A percentile compares a stretch with the other conserved stretches of the same genome.
These are phyloP conservation scores for Limnephilus auricula DNA, from an alignment of 2,888 invertebrate genomes.

Conservation along the genomic window DNA sequence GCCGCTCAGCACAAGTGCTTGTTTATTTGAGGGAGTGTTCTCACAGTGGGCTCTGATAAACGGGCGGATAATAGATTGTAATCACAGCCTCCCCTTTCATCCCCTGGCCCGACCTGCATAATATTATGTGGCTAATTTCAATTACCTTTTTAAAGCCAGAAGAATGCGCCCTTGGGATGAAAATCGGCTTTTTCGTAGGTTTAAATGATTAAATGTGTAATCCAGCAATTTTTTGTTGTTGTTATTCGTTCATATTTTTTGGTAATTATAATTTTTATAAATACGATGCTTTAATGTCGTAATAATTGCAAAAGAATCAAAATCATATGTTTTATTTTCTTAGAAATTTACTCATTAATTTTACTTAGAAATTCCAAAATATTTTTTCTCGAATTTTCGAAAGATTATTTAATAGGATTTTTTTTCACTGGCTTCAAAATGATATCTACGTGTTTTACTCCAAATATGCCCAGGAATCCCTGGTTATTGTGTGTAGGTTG, in stretches of 20 bases:
- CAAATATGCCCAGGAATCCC: too few relatives aligned
- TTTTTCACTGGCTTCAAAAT: too few relatives aligned
- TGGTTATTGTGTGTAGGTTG: too few relatives aligned
- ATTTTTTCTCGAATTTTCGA: too few relatives aligned
- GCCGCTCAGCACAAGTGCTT: conserved; percentile 55
- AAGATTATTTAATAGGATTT: too few relatives aligned
- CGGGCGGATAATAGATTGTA: conserved; percentile 66
- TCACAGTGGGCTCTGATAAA: conserved; percentile 61
- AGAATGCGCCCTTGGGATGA: conserved; percentile 35
- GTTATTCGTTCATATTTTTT: not conserved
- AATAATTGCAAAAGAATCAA: too few relatives aligned
- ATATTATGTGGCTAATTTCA: conserved; percentile 64
- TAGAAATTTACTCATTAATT: too few relatives aligned
- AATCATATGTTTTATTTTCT: too few relatives aligned
- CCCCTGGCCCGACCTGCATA: conserved; percentile 53
- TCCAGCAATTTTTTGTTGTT: not conserved
- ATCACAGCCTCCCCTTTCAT: conserved; percentile 56
- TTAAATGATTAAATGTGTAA: not conserved
- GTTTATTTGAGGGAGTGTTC: conserved; percentile 61
- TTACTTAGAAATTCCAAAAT: too few relatives aligned
- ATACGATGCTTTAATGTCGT: too few relatives aligned
- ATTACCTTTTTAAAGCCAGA: conserved; percentile 54
- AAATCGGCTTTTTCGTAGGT: not conserved
- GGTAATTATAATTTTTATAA: too few relatives aligned
- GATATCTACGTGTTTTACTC: too few relatives aligned